Evolutionary conservation across 2,888 invertebrate genomes (phyloP).

Genomic region (Drosophila barbarae): DNA sequence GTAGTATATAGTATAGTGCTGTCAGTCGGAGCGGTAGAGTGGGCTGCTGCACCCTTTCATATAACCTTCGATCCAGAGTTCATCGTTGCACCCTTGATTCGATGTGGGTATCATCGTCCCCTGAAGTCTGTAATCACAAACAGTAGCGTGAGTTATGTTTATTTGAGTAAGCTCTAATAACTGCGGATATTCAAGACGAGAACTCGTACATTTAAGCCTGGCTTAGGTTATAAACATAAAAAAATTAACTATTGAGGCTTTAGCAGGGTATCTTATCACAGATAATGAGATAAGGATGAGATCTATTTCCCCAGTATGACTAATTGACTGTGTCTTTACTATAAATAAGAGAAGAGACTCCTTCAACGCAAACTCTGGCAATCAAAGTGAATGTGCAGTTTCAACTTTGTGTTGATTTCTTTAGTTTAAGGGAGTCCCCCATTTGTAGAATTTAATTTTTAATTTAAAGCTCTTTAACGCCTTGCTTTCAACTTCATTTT

Average conservation of each 20-base stretch:
- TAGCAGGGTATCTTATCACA: not conserved
- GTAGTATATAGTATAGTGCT: conserved; percentile 4
- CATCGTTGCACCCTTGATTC: conserved; percentile 4
- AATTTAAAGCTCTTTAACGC: too few species aligned
- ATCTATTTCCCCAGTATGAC: not conserved
- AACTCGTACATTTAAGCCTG: not conserved
- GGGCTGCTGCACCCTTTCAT: conserved; percentile 20
- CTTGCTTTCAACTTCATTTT: not conserved
- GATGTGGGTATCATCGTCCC: not conserved
- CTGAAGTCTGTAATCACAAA: not conserved
- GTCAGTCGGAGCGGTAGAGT: conserved; percentile 5
- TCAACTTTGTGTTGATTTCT: not conserved
- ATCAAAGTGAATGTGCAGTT: too few species aligned
- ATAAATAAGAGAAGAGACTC: too few species aligned
- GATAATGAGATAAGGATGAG: not conserved
- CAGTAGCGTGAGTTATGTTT: conserved; percentile 1
- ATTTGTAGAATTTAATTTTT: too few species aligned
- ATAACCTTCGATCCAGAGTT: conserved; percentile 17
- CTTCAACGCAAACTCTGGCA: too few species aligned
- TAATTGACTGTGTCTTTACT: not conserved
- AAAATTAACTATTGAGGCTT: not conserved
- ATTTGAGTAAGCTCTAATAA: not conserved
- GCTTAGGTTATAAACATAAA: not conserved
- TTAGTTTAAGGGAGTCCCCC: too few species aligned
- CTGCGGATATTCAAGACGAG: too few species aligned